Percentiles rank a stretch among this genome's conserved stretches.
Conservation (phyloP, 2,113 vertebrate genomes). For the Platysternon megacephalum region DNA sequence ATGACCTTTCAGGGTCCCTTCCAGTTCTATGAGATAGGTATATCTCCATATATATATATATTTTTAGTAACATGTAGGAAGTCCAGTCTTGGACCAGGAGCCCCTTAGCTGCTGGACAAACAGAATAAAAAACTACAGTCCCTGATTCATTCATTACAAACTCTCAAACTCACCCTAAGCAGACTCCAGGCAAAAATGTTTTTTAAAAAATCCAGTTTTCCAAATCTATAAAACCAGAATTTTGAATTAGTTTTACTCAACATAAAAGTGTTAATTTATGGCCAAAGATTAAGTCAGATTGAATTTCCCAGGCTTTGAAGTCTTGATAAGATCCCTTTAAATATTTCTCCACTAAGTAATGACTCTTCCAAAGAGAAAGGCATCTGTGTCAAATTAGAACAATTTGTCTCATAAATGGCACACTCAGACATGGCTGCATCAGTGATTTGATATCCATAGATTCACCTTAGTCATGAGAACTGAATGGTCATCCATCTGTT, state of each 20-base stretch:
- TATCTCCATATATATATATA: no score
- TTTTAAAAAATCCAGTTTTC: background rate
- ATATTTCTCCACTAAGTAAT: background rate
- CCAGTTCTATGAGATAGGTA: no score
- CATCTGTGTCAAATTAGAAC: background rate
- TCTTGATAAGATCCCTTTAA: rapidly evolving
- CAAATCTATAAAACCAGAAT: background rate
- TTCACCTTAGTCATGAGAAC: background rate
- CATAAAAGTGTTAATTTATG: background rate
- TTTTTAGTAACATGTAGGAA: background rate
- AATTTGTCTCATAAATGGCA: background rate
- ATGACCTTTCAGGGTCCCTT: no score
- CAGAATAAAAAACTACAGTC: background rate
- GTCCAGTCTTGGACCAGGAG: background rate
- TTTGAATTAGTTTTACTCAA: background rate
- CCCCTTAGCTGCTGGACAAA: background rate
- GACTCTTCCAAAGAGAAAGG: background rate
- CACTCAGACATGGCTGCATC: rapidly evolving
- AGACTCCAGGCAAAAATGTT: background rate
- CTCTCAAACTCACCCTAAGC: background rate
- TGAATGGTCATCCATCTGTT: rapidly evolving
- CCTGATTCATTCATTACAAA: background rate
- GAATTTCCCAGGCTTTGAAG: background rate
- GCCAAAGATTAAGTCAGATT: background rate
- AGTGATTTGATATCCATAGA: background rate